These are phyloP conservation scores for Macquaria australasica DNA, from an alignment of 2,113 vertebrate genomes.

Conservation along the genomic window DNA sequence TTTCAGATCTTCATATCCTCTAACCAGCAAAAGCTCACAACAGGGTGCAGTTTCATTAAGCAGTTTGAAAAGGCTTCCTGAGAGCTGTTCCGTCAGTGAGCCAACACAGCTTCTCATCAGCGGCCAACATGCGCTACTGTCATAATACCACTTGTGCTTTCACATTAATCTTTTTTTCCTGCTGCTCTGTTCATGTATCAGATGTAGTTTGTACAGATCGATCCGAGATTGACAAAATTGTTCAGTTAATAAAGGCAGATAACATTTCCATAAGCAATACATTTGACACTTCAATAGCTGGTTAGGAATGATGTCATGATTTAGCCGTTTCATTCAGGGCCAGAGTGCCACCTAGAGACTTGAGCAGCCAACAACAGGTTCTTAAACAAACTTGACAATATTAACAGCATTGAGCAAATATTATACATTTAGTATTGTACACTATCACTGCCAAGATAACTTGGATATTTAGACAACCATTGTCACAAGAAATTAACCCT, in stretches of 20 bases:
- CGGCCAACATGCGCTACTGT: neutral
- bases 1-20: conserved; percentile 16
- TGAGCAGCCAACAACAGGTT: neutral
- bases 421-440: neutral
- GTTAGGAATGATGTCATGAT: conserved; percentile 58
- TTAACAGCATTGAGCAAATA: neutral
- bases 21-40: conserved; percentile 4
- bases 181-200: neutral
- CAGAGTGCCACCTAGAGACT: conserved; percentile 74
- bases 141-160: neutral
- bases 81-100: conserved; percentile 16
- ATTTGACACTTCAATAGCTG: neutral
- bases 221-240: conserved; percentile 21
- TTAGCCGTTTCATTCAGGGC: conserved; percentile 18
- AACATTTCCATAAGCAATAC: conserved; percentile 17
- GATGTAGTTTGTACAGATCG: conserved; percentile 6
- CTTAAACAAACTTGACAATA: neutral
- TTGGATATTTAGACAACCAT: neutral
- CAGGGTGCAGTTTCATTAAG: conserved; percentile 6
- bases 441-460: neutral
- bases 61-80: conserved; percentile 13
- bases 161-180: neutral
- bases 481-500: neutral
- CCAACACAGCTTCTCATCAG: conserved; percentile 26
- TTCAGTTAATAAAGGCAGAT: conserved; percentile 15